A percentile compares a stretch with the other conserved stretches of the same genome.
Conservation (phyloP, 2,113 vertebrate genomes). For the Phalacrocorax pelagicus region DNA sequence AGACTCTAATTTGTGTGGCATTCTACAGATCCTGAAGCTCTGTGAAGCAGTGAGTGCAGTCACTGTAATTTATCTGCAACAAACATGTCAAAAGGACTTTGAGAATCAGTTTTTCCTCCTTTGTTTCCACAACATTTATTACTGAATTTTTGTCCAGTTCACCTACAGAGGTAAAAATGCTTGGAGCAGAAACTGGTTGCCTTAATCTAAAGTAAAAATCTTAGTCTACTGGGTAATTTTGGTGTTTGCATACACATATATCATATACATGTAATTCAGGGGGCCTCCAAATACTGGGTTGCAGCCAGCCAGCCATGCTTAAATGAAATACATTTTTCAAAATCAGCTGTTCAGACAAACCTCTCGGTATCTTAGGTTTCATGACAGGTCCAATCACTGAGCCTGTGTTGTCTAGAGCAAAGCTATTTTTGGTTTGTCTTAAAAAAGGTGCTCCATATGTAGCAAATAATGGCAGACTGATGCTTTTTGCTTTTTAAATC, state of each 20-base stretch:
- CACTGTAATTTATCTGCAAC: conserved; percentile 9
- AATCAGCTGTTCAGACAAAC: neutral
- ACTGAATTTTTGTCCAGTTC: neutral
- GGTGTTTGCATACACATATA: neutral
- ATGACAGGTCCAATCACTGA: neutral
- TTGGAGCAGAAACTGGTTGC: neutral
- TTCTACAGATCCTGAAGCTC: neutral
- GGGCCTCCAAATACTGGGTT: neutral
- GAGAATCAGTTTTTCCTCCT: neutral
- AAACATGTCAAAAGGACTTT: neutral
- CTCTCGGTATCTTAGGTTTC: neutral
- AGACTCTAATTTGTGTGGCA: conserved; percentile 26
- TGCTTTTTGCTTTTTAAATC: neutral
- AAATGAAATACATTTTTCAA: neutral
- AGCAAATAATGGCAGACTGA: neutral
- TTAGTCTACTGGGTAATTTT: neutral
- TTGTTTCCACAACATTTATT: neutral
- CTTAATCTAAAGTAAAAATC: neutral
- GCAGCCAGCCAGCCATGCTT: neutral
- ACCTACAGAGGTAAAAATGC: neutral
- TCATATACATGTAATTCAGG: neutral
- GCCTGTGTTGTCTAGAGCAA: neutral
- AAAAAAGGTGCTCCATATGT: neutral
- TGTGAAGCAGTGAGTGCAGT: conserved; percentile 6
- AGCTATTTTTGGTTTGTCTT: neutral